Evolutionary conservation across 2,888 invertebrate genomes (phyloP), one percentile per base, ranked within the genome.

Genomic region (Acanthacorydalis orientalis): DNA sequence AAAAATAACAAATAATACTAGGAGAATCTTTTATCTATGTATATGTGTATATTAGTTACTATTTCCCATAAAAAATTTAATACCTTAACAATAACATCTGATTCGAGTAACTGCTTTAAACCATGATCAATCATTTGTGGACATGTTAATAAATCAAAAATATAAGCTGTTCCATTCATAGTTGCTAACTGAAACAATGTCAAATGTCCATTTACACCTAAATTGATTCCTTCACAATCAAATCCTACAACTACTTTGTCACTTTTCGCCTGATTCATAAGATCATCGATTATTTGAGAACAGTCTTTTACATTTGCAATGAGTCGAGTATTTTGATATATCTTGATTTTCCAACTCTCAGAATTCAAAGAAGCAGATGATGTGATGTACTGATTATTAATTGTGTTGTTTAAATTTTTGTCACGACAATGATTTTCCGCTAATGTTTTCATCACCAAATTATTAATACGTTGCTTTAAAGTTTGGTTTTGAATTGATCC

Each of bases 191-290:
- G 87, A 61, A 92, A 77, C 44, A 93, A 67, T 2, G 92, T 91
- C 51, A 93, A 70, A 56, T 87, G 84, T 14, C 92, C 92, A 62
- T 88, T 89, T 1, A 82, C 70, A 16, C 93, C 93, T 51, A 93
- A 71, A 66, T 91, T 92, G 47, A 93, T 86, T 12, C 93, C 91
- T 68, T 95, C 93, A 57, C 90, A 90, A 62, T 93, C 93, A 58
- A 93, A 78, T 0, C 89, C 87, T 16, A 93, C 73, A 49, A 81
- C 78, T 47, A 76, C 75, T 57, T 67, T 67, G 31, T 66, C 64
- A 44, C 64, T 34, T 39, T 46, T 14, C 31, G 23, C 14, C 35
- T 47, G 47, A 10, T 42, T 33, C 8, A 47, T 42, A 3, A 86
- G 78, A 50, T 82, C 80, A 44, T 83, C 83, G 46, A 83, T 76